A percentile compares a stretch with the other conserved stretches of the same genome.
These are phyloP conservation scores for Lycopodina hypogea DNA, from an alignment of 37 sponge, comb jelly and placozoan genomes.

Conservation along the genomic window DNA sequence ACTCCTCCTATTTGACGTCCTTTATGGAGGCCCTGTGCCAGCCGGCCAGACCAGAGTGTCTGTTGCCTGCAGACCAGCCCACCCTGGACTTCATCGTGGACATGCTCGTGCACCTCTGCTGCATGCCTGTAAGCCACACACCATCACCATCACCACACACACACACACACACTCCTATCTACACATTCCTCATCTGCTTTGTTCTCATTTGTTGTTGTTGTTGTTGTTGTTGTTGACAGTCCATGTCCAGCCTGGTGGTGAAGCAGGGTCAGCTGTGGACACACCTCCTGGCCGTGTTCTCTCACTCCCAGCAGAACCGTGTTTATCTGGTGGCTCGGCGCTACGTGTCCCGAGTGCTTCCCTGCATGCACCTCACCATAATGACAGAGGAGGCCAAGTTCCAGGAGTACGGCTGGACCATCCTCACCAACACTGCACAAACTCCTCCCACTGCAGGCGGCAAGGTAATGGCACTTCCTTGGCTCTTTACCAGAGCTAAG, in stretches of 20 bases:
- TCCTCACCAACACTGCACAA: conserved; percentile 18
- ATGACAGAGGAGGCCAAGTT: conserved; percentile 16
- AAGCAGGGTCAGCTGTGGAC: conserved; percentile 15
- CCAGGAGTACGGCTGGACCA: conserved; percentile 44
- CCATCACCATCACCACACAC: too few relatives aligned
- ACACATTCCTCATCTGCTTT: background rate
- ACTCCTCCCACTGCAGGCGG: conserved; percentile 1
- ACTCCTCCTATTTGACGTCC: conserved; percentile 14
- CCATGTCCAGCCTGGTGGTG: background rate
- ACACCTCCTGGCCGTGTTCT: conserved; percentile 34
- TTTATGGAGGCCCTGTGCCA: conserved; percentile 5
- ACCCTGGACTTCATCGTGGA: conserved; percentile 40
- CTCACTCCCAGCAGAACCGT: conserved; percentile 39
- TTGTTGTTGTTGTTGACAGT: background rate
- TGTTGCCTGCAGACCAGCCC: conserved; percentile 57
- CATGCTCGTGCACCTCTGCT: conserved; percentile 41
- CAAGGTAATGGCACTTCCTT: conserved; percentile 16
- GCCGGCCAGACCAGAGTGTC: conserved; percentile 39
- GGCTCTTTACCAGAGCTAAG: background rate
- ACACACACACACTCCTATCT: too few relatives aligned
- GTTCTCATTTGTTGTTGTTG: background rate
- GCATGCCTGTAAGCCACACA: conserved; percentile 33
- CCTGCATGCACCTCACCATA: conserved; percentile 53
- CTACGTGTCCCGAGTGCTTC: conserved; percentile 17
- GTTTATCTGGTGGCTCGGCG: conserved; percentile 2